A percentile compares a stretch with the other conserved stretches of the same genome.
Conservation (phyloP, 2,113 vertebrate genomes). For the Dicerorhinus sumatrensis region DNA sequence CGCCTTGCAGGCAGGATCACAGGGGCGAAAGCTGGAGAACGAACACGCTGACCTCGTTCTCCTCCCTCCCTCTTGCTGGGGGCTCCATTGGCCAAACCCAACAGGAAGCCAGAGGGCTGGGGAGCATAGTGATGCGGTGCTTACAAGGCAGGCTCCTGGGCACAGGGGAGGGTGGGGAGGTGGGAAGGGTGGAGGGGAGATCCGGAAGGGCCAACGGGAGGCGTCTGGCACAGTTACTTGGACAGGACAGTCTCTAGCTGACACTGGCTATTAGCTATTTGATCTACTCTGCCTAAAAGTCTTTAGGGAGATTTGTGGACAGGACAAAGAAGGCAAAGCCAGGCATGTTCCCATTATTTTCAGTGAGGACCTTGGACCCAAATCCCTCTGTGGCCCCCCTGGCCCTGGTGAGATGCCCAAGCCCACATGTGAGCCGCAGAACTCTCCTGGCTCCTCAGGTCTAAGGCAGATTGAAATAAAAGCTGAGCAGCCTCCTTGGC, state of each 20-base stretch:
- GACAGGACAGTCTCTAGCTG: background rate
- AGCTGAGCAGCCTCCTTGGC: background rate
- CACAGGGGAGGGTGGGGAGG: background rate
- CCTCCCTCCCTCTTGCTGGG: background rate
- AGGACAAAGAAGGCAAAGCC: background rate
- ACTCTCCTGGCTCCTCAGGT: background rate
- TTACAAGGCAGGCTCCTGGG: background rate
- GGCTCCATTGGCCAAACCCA: background rate
- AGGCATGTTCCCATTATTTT: background rate
- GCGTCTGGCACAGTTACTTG: background rate
- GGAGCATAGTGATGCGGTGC: accelerated
- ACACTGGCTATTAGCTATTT: background rate
- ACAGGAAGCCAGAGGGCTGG: background rate
- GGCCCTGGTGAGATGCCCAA: background rate
- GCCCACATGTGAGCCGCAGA: background rate
- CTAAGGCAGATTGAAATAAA: background rate
- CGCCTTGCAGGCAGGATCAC: background rate
- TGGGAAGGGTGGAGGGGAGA: no score
- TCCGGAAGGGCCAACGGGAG: background rate
- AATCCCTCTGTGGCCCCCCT: background rate
- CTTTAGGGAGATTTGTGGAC: background rate
- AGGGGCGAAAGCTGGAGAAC: background rate
- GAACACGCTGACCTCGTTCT: background rate
- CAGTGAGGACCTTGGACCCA: background rate
- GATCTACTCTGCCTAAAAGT: background rate